Evolutionary conservation across 2,888 invertebrate genomes (phyloP).

Genomic region (Caenorhabditis uteleia): DNA sequence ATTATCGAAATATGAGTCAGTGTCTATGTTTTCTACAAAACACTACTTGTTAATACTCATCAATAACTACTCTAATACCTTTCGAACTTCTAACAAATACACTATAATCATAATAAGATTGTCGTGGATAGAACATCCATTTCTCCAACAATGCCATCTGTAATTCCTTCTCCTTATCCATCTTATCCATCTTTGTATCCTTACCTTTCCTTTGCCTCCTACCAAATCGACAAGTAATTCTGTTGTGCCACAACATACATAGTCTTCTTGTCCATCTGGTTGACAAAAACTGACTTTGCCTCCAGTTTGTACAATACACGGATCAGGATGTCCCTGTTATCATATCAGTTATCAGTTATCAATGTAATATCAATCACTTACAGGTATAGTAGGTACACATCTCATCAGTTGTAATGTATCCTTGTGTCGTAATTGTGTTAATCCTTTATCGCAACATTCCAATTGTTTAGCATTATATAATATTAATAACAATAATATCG

Average conservation of each 20-base stretch:
- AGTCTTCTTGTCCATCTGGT: constrained; percentile 45
- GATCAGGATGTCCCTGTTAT: constrained; percentile 51
- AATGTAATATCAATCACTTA: constrained; percentile 6
- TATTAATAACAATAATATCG: neutral
- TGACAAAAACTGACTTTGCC: constrained; percentile 50
- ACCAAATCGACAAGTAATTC: constrained; percentile 47
- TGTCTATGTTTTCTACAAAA: constrained; percentile 17
- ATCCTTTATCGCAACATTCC: constrained; percentile 40
- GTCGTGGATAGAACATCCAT: constrained; percentile 32
- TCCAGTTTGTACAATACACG: constrained; percentile 48
- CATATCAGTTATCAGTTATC: neutral
- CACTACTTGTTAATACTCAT: neutral
- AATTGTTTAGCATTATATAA: neutral
- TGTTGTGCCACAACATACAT: constrained; percentile 50
- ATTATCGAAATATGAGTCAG: constrained; percentile 13
- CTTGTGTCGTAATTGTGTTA: constrained; percentile 47
- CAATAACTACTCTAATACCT: constrained; percentile 1
- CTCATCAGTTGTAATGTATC: constrained; percentile 47
- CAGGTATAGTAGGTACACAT: constrained; percentile 51
- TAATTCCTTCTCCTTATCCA: too few species aligned
- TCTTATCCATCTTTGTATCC: neutral
- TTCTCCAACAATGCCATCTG: constrained; percentile 15
- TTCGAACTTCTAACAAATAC: constrained; percentile 24
- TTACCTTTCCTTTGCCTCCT: constrained; percentile 34
- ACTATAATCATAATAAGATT: constrained; percentile 33